phyloP scores from a whole-genome alignment of 2,888 invertebrate species.

The Drosophila quinaria region DNA sequence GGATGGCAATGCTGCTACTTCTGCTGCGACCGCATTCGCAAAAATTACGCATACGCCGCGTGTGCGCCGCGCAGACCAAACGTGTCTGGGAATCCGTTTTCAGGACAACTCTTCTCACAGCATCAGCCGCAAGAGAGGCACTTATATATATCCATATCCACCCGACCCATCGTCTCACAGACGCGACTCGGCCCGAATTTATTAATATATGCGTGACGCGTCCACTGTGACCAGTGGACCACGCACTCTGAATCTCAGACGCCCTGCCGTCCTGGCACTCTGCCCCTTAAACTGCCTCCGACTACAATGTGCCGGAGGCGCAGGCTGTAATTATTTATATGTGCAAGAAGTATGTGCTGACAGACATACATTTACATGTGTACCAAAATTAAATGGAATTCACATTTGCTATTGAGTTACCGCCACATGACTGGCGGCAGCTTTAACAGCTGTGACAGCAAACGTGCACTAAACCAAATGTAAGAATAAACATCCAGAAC shows the following conservation, averaged over 20 bases:
- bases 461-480: neutral
- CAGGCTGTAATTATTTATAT: constrained; percentile 54
- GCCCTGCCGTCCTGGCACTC: constrained; percentile 6
- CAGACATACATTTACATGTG: constrained; percentile 21
- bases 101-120: constrained; percentile 19
- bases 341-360: neutral
- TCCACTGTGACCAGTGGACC: constrained; percentile 55
- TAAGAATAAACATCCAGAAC: neutral
- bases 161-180: constrained; percentile 14
- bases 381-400: constrained; percentile 41
- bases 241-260: constrained; percentile 15
- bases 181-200: constrained; percentile 47
- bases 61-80: constrained; percentile 51
- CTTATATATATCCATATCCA: constrained; percentile 28
- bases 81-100: constrained; percentile 76
- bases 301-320: constrained; percentile 22
- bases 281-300: constrained; percentile 6
- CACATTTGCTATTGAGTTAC: constrained; percentile 10
- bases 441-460: constrained; percentile 28
- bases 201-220: constrained; percentile 78
- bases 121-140: constrained; percentile 26
- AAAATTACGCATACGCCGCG: constrained; percentile 73
- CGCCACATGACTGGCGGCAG: neutral
- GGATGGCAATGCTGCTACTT: neutral
- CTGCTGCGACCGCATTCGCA: constrained; percentile 25